phyloP scores from a whole-genome alignment of 2,113 vertebrate genomes.

The Coryphaenoides rupestris region DNA sequence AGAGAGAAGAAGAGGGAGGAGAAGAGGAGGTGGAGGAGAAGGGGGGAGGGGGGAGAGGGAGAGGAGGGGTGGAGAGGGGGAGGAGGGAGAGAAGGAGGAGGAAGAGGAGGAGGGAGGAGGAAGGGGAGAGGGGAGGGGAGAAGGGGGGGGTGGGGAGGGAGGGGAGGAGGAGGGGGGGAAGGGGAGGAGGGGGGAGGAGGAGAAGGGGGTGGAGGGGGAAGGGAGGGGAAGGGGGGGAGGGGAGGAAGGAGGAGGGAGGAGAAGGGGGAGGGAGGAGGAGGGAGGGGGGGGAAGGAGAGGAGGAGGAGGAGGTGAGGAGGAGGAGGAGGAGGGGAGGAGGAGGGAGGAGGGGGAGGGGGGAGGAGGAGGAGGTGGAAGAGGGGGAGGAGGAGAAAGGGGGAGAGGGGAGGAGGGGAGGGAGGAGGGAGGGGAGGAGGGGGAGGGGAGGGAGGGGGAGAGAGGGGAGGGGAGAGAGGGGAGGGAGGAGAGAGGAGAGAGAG shows the following conservation, averaged over 20 bases:
- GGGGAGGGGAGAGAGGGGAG: conserved; percentile 1
- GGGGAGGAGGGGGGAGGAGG: conserved; percentile 5
- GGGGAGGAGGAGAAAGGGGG: conserved; percentile 1
- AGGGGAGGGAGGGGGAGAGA: conserved; percentile 13
- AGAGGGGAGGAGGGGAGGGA: conserved; percentile 13
- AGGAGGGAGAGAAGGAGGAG: not conserved
- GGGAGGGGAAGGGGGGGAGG: conserved; percentile 3
- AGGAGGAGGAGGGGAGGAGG: too few relatives aligned
- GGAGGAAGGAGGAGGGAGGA: conserved; percentile 52
- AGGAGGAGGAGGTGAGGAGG: too few relatives aligned
- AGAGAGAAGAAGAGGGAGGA: conserved; percentile 31
- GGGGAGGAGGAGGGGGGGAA: not conserved
- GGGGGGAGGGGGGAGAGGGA: conserved; percentile 9
- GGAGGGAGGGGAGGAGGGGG: conserved; percentile 4
- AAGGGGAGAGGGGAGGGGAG: conserved; percentile 39
- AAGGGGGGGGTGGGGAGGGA: conserved; percentile 13
- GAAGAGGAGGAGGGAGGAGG: conserved; percentile 43
- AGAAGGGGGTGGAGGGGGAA: conserved; percentile 12
- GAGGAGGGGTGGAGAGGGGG: conserved; percentile 10
- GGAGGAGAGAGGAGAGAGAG: conserved; percentile 24
- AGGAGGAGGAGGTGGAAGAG: conserved; percentile 1
- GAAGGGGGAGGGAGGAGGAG: conserved; percentile 26
- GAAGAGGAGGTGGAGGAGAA: conserved; percentile 3
- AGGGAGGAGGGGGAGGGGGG: too few relatives aligned
- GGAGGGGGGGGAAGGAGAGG: conserved; percentile 25